Conservation (phyloP, 2,113 vertebrate genomes). For the Plectropomus leopardus region DNA sequence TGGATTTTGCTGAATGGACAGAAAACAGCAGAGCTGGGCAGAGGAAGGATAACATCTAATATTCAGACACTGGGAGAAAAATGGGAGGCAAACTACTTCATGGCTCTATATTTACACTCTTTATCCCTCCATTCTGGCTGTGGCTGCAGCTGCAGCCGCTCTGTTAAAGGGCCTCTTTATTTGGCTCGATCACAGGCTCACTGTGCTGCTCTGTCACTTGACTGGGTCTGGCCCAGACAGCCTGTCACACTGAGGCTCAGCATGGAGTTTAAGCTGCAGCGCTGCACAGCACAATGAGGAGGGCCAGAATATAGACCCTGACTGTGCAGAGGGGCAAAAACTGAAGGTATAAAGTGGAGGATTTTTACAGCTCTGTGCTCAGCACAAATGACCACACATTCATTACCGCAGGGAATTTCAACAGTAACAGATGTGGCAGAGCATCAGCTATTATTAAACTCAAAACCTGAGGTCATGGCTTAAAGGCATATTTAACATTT, state of each 20-base stretch:
- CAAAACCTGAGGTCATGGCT: neutral
- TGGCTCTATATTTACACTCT: conserved; percentile 74
- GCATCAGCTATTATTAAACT: conserved; percentile 1
- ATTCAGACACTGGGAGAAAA: conserved; percentile 35
- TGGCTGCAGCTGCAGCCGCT: conserved; percentile 77
- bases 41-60: conserved; percentile 25
- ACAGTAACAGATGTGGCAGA: neutral
- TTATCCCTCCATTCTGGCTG: conserved; percentile 58
- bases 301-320: conserved; percentile 21
- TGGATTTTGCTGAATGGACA: conserved; percentile 17
- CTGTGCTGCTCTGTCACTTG: conserved; percentile 76
- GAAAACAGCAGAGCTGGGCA: conserved; percentile 27
- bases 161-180: conserved; percentile 80
- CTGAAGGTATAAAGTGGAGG: neutral
- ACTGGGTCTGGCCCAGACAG: conserved; percentile 63
- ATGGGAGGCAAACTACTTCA: conserved; percentile 48
- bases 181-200: conserved; percentile 73
- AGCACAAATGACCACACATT: conserved; percentile 18
- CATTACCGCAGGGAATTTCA: neutral
- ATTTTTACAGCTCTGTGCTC: conserved; percentile 24
- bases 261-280: conserved; percentile 59
- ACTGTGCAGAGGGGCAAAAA: conserved; percentile 6
- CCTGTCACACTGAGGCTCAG: conserved; percentile 65
- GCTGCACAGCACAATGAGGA: conserved; percentile 35
- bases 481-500: neutral